A percentile compares a stretch with the other conserved stretches of the same genome.
These are phyloP conservation scores for Phyto melanocephala DNA, from an alignment of 2,888 invertebrate genomes.

Conservation along the genomic window DNA sequence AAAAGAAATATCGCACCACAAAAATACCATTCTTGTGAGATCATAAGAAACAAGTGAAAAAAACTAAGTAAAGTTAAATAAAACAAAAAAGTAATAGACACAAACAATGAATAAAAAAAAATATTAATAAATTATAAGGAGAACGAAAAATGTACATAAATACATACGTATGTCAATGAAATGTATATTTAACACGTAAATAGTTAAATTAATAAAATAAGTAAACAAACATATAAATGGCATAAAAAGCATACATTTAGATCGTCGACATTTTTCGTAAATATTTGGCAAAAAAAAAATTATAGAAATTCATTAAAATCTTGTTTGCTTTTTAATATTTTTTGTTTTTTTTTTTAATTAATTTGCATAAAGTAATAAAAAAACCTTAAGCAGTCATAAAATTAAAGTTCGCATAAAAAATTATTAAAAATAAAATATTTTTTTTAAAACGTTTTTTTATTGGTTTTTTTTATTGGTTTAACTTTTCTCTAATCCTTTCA, in stretches of 20 bases:
- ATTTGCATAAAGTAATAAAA: neutral
- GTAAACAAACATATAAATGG: neutral
- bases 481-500: constrained; percentile 32
- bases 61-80: constrained; percentile 6
- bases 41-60: constrained; percentile 53
- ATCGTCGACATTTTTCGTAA: neutral
- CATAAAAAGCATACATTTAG: neutral
- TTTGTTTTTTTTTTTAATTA: neutral
- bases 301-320: neutral
- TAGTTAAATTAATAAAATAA: neutral
- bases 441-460: no score
- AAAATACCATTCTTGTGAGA: constrained; percentile 64
- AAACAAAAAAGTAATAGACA: constrained; percentile 21
- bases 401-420: neutral
- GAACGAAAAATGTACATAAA: neutral
- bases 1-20: constrained; percentile 48
- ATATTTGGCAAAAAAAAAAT: neutral
- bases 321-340: neutral
- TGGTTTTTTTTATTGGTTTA: neutral
- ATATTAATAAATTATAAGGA: constrained; percentile 14
- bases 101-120: constrained; percentile 38
- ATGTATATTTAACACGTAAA: constrained; percentile 40
- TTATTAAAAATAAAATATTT: no score
- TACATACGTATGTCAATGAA: neutral
- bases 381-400: neutral